Conservation (phyloP, 2,888 invertebrate genomes). For the Hydrotaea cyrtoneurina region DNA sequence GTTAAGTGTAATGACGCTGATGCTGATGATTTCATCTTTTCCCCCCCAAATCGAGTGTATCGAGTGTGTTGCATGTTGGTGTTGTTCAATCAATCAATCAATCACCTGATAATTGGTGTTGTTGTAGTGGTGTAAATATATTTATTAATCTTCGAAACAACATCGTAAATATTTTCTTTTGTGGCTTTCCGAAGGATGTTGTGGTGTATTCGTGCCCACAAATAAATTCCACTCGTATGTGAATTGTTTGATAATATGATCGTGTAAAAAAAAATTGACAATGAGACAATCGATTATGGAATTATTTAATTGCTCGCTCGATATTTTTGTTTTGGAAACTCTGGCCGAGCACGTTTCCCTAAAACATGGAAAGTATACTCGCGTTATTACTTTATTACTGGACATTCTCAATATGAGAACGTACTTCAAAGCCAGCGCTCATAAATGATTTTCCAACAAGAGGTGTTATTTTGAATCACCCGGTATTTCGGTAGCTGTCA, state of each 20-base stretch:
- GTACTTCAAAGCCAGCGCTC: too few species aligned
- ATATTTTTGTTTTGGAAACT: too few species aligned
- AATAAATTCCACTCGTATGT: neutral
- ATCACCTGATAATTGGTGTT: slow-evolving; percentile 49
- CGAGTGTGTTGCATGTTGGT: neutral
- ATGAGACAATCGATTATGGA: too few species aligned
- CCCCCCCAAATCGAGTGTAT: neutral
- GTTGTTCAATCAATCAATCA: slow-evolving; percentile 55
- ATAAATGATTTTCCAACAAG: too few species aligned
- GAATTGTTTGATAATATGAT: neutral
- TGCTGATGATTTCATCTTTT: slow-evolving; percentile 13
- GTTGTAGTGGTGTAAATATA: slow-evolving; percentile 28
- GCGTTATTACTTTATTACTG: too few species aligned
- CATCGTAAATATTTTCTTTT: neutral
- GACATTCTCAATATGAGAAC: too few species aligned
- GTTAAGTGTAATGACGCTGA: slow-evolving; percentile 36
- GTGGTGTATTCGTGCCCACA: neutral
- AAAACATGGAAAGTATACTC: too few species aligned
- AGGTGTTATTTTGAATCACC: too few species aligned
- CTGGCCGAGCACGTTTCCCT: too few species aligned
- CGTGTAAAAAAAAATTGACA: too few species aligned
- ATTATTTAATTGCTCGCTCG: too few species aligned
- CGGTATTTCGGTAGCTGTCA: too few species aligned
- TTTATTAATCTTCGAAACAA: slow-evolving; percentile 18
- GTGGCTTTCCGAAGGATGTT: slow-evolving; percentile 45